Conservation (phyloP, 2,113 vertebrate species). For the Sylvia atricapilla region DNA sequence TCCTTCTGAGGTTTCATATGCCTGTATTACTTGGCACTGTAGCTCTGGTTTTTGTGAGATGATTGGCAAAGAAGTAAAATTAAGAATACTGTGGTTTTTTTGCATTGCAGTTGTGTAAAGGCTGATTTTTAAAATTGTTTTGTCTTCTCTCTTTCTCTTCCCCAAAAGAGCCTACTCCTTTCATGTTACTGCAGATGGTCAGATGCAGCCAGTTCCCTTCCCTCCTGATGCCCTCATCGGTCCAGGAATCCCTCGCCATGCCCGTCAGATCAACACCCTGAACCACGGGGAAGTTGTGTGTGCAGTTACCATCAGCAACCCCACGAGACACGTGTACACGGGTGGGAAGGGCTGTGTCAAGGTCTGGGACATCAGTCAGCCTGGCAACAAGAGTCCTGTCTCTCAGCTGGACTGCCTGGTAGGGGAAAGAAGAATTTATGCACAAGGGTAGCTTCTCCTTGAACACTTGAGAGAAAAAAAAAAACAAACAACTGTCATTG, state of each 20-base stretch:
- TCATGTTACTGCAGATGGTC: conserved; percentile 82
- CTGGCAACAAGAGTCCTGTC: conserved; percentile 85
- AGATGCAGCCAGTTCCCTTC: conserved; percentile 85
- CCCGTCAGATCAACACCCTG: conserved; percentile 83
- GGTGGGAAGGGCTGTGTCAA: conserved; percentile 85
- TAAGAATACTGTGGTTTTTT: background rate
- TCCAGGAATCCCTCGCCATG: conserved; percentile 82
- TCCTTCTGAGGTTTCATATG: background rate
- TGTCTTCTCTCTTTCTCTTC: background rate
- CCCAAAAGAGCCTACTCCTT: conserved; percentile 81
- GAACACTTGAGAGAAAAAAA: conserved; percentile 8
- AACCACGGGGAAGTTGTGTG: conserved; percentile 84
- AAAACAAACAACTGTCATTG: conserved; percentile 34
- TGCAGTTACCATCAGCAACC: conserved; percentile 84
- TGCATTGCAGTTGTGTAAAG: background rate
- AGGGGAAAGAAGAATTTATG: conserved; percentile 30
- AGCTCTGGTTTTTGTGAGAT: background rate
- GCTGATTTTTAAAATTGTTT: background rate
- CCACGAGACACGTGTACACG: conserved; percentile 80
- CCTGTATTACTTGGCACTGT: background rate
- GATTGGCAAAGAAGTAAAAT: background rate
- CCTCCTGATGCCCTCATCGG: conserved; percentile 84
- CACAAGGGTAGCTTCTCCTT: conserved; percentile 16
- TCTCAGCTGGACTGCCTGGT: conserved; percentile 86
- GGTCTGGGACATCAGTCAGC: conserved; percentile 85